Base-by-base conservation (phyloP, 2,888 invertebrate species). In the Oxystoma pomonae region DNA sequence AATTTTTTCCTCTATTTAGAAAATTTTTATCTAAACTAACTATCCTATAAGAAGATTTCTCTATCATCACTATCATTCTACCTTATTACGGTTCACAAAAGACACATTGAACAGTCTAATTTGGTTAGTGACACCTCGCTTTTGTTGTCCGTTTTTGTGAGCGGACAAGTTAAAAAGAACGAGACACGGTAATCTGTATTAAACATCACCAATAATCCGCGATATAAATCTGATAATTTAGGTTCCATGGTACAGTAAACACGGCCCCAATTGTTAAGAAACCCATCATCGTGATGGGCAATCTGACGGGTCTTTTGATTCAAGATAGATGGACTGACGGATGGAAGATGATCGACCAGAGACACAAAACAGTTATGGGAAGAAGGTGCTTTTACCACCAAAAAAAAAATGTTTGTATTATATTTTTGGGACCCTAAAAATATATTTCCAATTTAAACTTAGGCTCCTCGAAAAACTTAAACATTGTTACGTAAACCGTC, bases 141-240 rank as follows among this genome's bases (percentile, higher is more conserved):
- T 17, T 53, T 53, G 53, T 53, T 53, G 53, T 17, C 19, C 53
- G 53, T 53, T 19, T 3, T 53, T 53, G 17, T 16, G 5, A 53
- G n/a, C 53, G 53, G 53, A 16, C 5, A 19, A 53, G 7, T 53
- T 9, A 53, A 53, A 53, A 53, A 19, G 19, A 53, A 53, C 16
- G 7, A 53, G 53, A 53, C 53, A 53, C 7, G 5, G n/a, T 53
- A 53, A 53, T 53, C 53, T 16, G 53, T 53, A 53, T 53, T 17
- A 53, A 53, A 17, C 53, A 35, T 61, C 57, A 53, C 52, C 22
- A 21, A 59, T 53, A 55, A 64, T 64, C 65, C 52, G 16, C 22
- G 55, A 49, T 58, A 59, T 57, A 55, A 35, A 66, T 66, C 66
- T 59, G 18, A 65, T 60, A 60, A 66, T 63, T 66, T 63, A 57